phyloP scores from a whole-genome alignment of 2,888 invertebrate genomes.

The Stramonita haemastoma region DNA sequence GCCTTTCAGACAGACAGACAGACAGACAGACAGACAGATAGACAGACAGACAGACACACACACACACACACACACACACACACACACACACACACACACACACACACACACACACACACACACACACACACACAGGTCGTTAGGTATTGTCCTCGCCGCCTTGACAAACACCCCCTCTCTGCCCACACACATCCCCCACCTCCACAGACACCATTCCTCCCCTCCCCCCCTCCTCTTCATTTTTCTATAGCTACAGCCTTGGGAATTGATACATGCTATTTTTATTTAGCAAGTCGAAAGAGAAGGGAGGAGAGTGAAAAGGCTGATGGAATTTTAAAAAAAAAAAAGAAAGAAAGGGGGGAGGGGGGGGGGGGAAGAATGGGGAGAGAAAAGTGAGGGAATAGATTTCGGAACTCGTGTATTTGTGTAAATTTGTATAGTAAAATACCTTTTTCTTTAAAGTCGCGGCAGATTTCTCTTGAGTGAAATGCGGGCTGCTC shows the following conservation, averaged over 20 bases:
- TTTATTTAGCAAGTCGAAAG: background rate
- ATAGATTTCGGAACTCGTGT: background rate
- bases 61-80: constrained; percentile 7
- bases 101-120: constrained; percentile 17
- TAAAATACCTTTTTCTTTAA: too few species aligned
- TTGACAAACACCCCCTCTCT: too few species aligned
- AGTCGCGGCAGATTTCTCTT: too few species aligned
- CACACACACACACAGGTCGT: background rate
- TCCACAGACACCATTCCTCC: too few species aligned
- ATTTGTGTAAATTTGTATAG: too few species aligned
- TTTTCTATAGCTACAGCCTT: too few species aligned
- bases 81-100: constrained; percentile 17
- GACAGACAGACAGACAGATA: too few species aligned
- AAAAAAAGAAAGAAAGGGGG: background rate
- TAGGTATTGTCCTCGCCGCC: too few species aligned
- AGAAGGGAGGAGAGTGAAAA: background rate
- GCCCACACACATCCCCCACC: too few species aligned
- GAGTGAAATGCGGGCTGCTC: too few species aligned
- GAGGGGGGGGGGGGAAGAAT: background rate
- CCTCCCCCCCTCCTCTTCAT: too few species aligned
- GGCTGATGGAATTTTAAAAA: background rate
- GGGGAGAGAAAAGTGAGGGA: background rate
- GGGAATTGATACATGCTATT: too few species aligned
- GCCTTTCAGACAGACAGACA: background rate
- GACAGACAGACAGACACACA: background rate